Evolutionary conservation across 2,888 invertebrate genomes (phyloP), one percentile per base, ranked within the genome.

Genomic region (Phragmatobia fuliginosa): DNA sequence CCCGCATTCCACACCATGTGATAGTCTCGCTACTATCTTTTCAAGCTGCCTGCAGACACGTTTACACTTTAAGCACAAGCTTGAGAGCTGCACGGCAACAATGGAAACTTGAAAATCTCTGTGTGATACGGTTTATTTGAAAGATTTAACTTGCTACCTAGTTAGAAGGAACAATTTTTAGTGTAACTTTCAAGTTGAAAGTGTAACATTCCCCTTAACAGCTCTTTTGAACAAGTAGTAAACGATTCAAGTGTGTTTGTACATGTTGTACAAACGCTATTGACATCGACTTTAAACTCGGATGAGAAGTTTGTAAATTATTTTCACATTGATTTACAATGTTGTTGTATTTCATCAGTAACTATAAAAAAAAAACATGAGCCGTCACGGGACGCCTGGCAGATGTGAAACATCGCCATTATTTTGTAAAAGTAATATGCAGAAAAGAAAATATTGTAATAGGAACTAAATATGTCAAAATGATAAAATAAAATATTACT

Each of bases 21-120:
- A 68, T 63, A 73, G 71, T 71, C 60, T 61, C 31, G 45, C 67
- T 65, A 67, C 66, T 70, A 77, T 80, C 70, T 70, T 62, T 67
- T 25, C 69, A 59, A 63, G 69, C 25, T 63, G 70, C 61, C 66
- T 70, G 59, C 67, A 73, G 75, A 73, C 71, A 77, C 71, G 75
- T 80, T 82, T 67, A 77, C 70, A 73, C 66, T 70, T 62, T 70
- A 49, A 62, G 65, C 52, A 21, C 25, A 68, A 32, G 56, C 31
- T 67, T 25, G 36, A 56, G 38, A 36, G 65, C 65, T 56, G 21
- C 56, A 63, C 56, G 52, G 52, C 61, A 33, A 61, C 68, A 56
- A 66, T 56, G 56, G 56, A 52, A 71, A 62, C 59, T 70, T 62
- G 41, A 70, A 70, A 70, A 66, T 62, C 65, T 45, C 25, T 33